Evolutionary conservation across 2,113 vertebrate genomes (phyloP).

Genomic region (Haemorhous mexicanus): DNA sequence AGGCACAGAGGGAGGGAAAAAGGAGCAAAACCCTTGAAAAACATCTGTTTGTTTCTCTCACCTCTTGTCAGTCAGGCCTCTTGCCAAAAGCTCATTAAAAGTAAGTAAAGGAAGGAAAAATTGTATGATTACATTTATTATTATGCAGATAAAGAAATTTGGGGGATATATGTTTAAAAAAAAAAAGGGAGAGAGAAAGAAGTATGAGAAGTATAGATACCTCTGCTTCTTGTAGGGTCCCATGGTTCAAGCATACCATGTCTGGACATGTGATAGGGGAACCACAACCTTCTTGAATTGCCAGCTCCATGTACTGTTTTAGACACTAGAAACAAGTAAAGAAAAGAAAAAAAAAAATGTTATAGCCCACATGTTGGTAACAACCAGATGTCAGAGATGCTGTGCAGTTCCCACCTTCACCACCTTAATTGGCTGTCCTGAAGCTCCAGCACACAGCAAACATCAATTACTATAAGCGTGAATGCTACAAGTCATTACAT

Average conservation of each 20-base stretch:
- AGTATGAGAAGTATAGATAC: constrained; percentile 66
- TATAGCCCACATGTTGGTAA: neutral
- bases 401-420: neutral
- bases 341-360: constrained; percentile 11
- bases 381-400: neutral
- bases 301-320: constrained; percentile 86
- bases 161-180: neutral
- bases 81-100: constrained; percentile 42
- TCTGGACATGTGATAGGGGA: constrained; percentile 92
- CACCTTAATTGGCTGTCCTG: constrained; percentile 58
- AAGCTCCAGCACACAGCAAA: constrained; percentile 26
- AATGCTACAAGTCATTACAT: constrained; percentile 45
- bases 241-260: constrained; percentile 82
- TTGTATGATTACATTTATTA: neutral
- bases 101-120: constrained; percentile 33
- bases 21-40: constrained; percentile 27
- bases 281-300: constrained; percentile 89
- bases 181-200: neutral
- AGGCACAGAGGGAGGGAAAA: neutral
- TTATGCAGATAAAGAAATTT: neutral
- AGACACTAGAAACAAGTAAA: constrained; percentile 81
- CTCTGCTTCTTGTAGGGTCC: constrained; percentile 88
- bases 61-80: constrained; percentile 20
- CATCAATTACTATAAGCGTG: constrained; percentile 24
- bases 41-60: constrained; percentile 39